phyloP scores from a whole-genome alignment of 2,797 vertebrate species.

The Sternotherus odoratus region DNA sequence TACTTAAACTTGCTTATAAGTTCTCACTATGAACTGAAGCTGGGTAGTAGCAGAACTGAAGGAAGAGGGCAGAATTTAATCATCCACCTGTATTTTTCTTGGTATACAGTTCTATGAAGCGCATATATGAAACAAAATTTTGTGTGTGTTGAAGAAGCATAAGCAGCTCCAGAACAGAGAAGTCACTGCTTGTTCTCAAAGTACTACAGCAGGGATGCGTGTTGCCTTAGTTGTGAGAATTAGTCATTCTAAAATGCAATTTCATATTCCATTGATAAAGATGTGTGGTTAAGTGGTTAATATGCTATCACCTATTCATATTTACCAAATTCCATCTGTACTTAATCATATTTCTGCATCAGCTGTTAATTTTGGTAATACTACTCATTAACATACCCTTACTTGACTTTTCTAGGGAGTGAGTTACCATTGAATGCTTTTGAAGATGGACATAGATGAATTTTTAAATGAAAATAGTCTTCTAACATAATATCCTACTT shows the following conservation, averaged over 20 bases:
- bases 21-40: neutral
- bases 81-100: neutral
- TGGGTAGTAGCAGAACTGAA: neutral
- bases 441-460: too few relatives aligned
- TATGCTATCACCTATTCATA: neutral
- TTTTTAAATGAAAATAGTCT: too few relatives aligned
- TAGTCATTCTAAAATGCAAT: neutral
- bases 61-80: neutral
- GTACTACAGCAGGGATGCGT: slow-evolving; percentile 24
- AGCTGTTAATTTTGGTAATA: neutral
- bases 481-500: neutral
- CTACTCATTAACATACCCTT: neutral
- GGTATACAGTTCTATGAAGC: neutral
- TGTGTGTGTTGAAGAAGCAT: neutral
- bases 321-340: neutral
- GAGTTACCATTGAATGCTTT: neutral
- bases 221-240: neutral
- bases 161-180: neutral
- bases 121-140: too few relatives aligned
- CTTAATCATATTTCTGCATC: neutral
- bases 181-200: neutral
- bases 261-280: neutral
- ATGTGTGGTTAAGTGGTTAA: neutral
- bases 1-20: neutral
- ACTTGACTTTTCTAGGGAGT: neutral